Conservation (phyloP, 92 coral and sea anemone genomes). For the Palythoa grandis region DNA sequence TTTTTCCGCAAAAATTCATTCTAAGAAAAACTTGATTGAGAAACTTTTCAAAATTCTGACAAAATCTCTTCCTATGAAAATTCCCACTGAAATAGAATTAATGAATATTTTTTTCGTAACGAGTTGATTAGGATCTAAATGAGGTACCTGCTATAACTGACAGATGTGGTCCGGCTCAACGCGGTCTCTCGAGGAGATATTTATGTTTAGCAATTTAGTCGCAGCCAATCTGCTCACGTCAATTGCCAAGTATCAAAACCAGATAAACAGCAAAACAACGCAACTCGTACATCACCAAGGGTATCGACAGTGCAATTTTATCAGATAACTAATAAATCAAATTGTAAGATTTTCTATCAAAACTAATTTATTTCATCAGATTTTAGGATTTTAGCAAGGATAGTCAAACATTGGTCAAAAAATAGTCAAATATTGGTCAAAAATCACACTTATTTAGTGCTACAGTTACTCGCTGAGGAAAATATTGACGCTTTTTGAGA, state of each 20-base stretch:
- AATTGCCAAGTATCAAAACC: not conserved
- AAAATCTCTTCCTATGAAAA: not conserved
- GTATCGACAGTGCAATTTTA: not conserved
- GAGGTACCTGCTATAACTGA: constrained; percentile 18
- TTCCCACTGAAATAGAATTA: not conserved
- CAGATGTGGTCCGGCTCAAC: not conserved
- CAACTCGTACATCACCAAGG: not conserved
- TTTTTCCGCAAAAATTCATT: no score
- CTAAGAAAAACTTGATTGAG: not conserved
- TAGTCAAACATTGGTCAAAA: no score
- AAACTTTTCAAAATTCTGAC: not conserved
- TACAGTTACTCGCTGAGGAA: no score
- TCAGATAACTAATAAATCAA: not conserved
- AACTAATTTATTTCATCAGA: no score
- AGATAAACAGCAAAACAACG: not conserved
- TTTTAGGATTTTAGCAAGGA: no score
- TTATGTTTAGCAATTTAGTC: not conserved
- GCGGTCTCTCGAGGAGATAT: not conserved
- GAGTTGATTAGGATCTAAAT: not conserved
- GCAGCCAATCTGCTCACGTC: not conserved
- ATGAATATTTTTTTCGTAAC: not conserved
- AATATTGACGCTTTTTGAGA: no score
- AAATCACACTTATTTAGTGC: no score
- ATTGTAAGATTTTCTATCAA: no score
- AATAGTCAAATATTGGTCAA: no score